Percentiles rank a stretch among this genome's conserved stretches.
Evolutionary conservation across 2,888 invertebrate genomes (phyloP).

Genomic region (Rhorus exstirpatorius): DNA sequence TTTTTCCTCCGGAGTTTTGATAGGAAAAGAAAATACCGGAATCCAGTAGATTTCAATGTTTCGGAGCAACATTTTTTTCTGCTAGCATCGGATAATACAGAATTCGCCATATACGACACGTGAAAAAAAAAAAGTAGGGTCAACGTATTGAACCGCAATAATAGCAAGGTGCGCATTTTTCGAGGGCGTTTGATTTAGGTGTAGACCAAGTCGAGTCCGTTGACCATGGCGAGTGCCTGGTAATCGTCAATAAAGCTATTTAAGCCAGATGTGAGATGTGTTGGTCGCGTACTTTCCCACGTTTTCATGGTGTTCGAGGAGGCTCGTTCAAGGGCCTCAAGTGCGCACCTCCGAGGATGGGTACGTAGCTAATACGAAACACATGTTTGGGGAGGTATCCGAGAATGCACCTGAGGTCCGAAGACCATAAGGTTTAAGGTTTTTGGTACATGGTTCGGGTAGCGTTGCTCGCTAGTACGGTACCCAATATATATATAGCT

Average conservation of each 20-base stretch:
- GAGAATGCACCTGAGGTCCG: constrained; percentile 67
- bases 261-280: constrained; percentile 74
- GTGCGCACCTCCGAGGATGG: constrained; percentile 52
- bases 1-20: neutral
- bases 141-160: neutral
- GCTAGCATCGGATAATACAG: too few species aligned
- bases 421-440: constrained; percentile 60
- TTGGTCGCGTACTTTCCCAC: constrained; percentile 75
- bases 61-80: too few species aligned
- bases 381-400: constrained; percentile 74
- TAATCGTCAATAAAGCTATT: constrained; percentile 80
- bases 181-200: constrained; percentile 16
- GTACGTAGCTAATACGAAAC: constrained; percentile 80
- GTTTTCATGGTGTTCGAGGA: constrained; percentile 65
- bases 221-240: constrained; percentile 24
- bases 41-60: too few species aligned
- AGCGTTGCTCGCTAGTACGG: constrained; percentile 15
- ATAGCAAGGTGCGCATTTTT: constrained; percentile 20
- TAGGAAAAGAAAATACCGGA: neutral
- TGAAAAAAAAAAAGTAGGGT: neutral
- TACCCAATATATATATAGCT: constrained; percentile 28
- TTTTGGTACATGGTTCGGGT: constrained; percentile 36
- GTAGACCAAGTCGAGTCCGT: constrained; percentile 7
- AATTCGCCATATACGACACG: neutral
- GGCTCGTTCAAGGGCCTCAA: constrained; percentile 40